Percentiles rank a stretch among this genome's conserved stretches.
Conservation (phyloP, 2,113 vertebrate genomes). For the Dasyurus viverrinus region DNA sequence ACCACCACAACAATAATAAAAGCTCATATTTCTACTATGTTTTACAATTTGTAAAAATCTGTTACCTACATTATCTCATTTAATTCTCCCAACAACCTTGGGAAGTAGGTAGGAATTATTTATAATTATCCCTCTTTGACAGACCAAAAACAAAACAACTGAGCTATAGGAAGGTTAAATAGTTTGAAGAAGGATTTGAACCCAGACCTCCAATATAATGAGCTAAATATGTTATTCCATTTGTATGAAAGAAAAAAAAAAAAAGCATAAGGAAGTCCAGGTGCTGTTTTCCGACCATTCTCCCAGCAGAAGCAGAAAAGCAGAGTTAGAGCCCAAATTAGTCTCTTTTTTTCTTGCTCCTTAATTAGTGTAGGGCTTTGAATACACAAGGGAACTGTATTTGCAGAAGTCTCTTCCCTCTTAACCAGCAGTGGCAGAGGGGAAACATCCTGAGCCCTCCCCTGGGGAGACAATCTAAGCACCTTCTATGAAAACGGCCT, state of each 20-base stretch:
- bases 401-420: background rate
- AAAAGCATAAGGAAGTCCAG: conserved; percentile 17
- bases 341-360: background rate
- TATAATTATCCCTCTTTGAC: background rate
- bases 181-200: background rate
- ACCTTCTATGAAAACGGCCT: conserved; percentile 2
- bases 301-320: background rate
- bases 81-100: background rate
- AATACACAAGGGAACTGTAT: background rate
- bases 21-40: background rate
- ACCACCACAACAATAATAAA: background rate
- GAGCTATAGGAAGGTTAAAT: background rate
- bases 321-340: background rate
- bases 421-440: conserved; percentile 12
- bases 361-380: conserved; percentile 5
- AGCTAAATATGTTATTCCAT: background rate
- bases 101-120: background rate
- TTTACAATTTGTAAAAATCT: background rate
- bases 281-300: background rate
- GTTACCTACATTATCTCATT: background rate
- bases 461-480: background rate
- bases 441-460: conserved; percentile 16
- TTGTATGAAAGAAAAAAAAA: background rate
- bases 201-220: background rate
- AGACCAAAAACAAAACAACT: background rate